Percentiles rank a stretch among this genome's conserved stretches.
These are phyloP conservation scores for Nemapogon koenigi DNA, from an alignment of 2,888 invertebrate species.

Conservation along the genomic window DNA sequence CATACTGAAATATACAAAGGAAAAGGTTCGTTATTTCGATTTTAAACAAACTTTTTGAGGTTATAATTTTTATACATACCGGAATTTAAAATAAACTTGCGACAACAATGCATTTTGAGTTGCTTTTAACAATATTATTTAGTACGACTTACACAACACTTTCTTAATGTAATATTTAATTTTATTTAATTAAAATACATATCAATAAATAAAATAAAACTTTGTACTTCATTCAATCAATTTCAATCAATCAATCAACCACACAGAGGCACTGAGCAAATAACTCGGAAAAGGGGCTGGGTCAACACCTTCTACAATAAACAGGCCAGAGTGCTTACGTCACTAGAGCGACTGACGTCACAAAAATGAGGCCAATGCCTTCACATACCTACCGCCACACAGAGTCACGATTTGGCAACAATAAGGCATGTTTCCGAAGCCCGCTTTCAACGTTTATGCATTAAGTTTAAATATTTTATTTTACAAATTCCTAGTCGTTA, in stretches of 20 bases:
- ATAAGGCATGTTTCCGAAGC: too few species aligned
- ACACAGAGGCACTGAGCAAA: not conserved
- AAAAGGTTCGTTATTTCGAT: not conserved
- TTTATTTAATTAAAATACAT: not conserved
- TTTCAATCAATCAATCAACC: not conserved
- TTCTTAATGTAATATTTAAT: not conserved
- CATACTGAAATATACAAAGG: not conserved
- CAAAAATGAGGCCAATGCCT: too few species aligned
- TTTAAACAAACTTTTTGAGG: not conserved
- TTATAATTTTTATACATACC: conserved; percentile 1
- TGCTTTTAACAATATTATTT: not conserved
- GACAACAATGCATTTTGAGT: conserved; percentile 1
- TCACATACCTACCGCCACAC: too few species aligned
- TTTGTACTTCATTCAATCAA: not conserved
- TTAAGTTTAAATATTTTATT: too few species aligned
- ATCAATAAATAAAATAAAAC: not conserved
- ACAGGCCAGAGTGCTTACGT: too few species aligned
- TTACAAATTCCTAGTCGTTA: too few species aligned
- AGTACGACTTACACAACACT: too few species aligned
- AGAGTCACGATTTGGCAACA: too few species aligned
- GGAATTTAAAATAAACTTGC: not conserved
- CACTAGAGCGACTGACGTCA: too few species aligned
- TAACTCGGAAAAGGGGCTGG: too few species aligned
- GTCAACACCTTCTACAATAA: too few species aligned
- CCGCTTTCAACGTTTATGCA: too few species aligned